Conservation (phyloP, 2,797 vertebrate species). For the Remorina albescens region DNA sequence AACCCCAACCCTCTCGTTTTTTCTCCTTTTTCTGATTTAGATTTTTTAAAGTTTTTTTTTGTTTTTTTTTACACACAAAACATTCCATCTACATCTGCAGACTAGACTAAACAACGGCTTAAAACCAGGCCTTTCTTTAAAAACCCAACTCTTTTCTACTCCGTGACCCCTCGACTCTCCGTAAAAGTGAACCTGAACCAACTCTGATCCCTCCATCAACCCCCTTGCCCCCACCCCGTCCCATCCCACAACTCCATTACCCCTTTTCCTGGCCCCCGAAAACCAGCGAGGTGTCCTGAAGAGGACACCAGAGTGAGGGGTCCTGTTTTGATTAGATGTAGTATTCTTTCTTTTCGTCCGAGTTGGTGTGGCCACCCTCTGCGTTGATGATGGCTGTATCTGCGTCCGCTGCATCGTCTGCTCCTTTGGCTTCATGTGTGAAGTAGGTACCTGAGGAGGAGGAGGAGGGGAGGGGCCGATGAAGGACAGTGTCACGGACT, state of each 20-base stretch:
- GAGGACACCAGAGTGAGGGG: conserved; percentile 77
- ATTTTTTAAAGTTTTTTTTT: conserved; percentile 33
- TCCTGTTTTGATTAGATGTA: conserved; percentile 92
- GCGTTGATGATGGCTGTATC: conserved; percentile 99
- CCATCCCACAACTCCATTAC: neutral
- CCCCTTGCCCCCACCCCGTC: conserved; percentile 4
- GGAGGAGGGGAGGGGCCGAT: too few relatives aligned
- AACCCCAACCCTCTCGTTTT: conserved; percentile 49
- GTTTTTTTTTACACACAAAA: conserved; percentile 75
- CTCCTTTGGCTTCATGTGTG: conserved; percentile 99
- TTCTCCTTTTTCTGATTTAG: conserved; percentile 53
- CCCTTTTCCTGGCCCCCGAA: conserved; percentile 16
- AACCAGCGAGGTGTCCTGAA: conserved; percentile 76
- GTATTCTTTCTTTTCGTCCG: conserved; percentile 99
- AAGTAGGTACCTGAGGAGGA: conserved; percentile 94
- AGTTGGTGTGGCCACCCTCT: conserved; percentile 98
- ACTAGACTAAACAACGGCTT: conserved; percentile 85
- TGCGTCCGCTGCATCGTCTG: conserved; percentile 96
- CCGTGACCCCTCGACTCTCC: conserved; percentile 38
- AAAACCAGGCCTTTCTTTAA: conserved; percentile 79
- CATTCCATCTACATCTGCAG: conserved; percentile 82
- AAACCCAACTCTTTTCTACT: conserved; percentile 41
- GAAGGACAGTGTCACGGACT: conserved; percentile 59
- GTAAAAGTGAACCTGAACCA: conserved; percentile 52
- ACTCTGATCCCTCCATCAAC: conserved; percentile 38